Evolutionary conservation across 2,888 invertebrate genomes (phyloP), one percentile per base, ranked within the genome.

Genomic region (Leptopilina drosophilae): DNA sequence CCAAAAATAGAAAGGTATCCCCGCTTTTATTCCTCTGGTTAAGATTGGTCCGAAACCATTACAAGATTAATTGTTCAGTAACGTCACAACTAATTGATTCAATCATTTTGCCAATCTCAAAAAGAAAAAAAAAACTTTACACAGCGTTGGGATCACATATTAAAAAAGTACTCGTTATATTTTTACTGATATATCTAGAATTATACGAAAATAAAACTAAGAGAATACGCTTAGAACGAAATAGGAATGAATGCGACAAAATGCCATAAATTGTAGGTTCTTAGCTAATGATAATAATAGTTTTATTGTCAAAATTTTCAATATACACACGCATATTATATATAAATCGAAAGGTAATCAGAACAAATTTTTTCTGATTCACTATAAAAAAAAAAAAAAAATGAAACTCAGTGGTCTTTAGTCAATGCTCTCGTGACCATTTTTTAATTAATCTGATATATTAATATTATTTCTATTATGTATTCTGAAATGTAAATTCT

Each of bases 221-320:
- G 56, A 73, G 33, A 73, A 73, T 73, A 73, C 73, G 73, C 73
- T 73, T 73, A 56, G 56, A 73, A 73, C 14, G 73, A 33, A 56
- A 56, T 73, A 56, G 73, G 9, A 56, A 56, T 11, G 73, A 73
- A 56, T 73, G 53, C 14, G 56, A 33, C 33, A 33, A 56, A 53
- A 73, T 73, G 73, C 56, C 73, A 73, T 73, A 56, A 73, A 56
- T 56, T 56, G 33, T 73, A 73, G 53, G 33, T 53, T 3, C 53
- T 11, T 69, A 26, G 15, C 20, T 73, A n/a, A 33, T 33, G 5
- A 33, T 33, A 26, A 56, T 62, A 62, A 62, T 62, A 73, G 73
- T 56, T 33, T 9, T 8, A 33, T 33, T 56, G 14, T 73, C 33
- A 53, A 56, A 73, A 56, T n/a, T 20, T 20, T 20, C 20, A 20